These are phyloP conservation scores for Phyllotreta cruciferae DNA, from an alignment of 2,888 invertebrate species.

Conservation along the genomic window DNA sequence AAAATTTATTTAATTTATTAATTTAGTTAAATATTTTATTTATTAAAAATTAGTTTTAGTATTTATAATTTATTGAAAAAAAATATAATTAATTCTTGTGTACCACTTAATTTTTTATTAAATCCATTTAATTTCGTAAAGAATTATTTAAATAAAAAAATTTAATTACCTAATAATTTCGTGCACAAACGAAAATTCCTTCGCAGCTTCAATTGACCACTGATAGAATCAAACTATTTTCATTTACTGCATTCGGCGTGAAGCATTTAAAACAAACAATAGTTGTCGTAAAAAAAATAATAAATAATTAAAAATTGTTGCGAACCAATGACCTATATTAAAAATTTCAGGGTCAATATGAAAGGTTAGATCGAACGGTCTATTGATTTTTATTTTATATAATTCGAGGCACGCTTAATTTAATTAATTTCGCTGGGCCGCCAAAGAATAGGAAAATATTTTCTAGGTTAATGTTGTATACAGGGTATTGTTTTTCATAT, in stretches of 20 bases:
- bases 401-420: slow-evolving; percentile 9
- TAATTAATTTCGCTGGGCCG: slow-evolving; percentile 3
- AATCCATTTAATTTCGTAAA: not conserved
- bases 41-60: no score
- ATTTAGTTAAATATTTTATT: no score
- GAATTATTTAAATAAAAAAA: not conserved
- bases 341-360: slow-evolving; percentile 14
- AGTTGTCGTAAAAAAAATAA: slow-evolving; percentile 13
- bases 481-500: no score
- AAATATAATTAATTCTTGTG: no score
- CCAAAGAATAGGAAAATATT: slow-evolving; percentile 1
- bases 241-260: not conserved
- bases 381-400: slow-evolving; percentile 17
- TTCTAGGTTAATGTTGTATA: not conserved
- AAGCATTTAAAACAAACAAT: slow-evolving; percentile 13
- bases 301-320: slow-evolving; percentile 19
- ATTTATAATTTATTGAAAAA: no score
- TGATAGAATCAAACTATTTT: slow-evolving; percentile 9
- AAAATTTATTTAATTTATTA: no score
- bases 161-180: not conserved
- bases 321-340: slow-evolving; percentile 23
- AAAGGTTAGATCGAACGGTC: slow-evolving; percentile 26
- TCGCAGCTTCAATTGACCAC: slow-evolving; percentile 5
- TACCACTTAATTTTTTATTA: not conserved
- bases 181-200: not conserved